These are phyloP conservation scores for Vespertilio murinus DNA, from an alignment of 2,797 vertebrate species.

Conservation along the genomic window DNA sequence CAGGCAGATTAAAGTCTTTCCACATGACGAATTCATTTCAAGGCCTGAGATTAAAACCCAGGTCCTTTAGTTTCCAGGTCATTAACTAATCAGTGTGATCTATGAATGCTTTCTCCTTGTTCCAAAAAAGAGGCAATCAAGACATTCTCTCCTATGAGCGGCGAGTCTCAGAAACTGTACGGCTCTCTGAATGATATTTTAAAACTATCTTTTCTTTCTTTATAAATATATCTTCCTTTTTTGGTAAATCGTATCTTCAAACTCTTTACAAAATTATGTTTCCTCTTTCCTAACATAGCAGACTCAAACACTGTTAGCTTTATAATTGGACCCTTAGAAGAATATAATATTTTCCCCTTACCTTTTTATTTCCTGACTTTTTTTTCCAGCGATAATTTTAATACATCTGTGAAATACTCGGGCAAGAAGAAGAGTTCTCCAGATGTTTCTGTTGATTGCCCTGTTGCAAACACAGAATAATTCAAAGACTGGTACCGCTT, in stretches of 20 bases:
- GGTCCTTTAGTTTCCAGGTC: slow-evolving; percentile 51
- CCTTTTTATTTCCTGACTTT: slow-evolving; percentile 55
- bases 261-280: slow-evolving; percentile 15
- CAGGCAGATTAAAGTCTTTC: slow-evolving; percentile 31
- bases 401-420: slow-evolving; percentile 54
- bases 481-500: slow-evolving; percentile 37
- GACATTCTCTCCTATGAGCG: neutral
- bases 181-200: slow-evolving; percentile 20
- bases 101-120: slow-evolving; percentile 30
- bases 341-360: slow-evolving; percentile 45
- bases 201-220: slow-evolving; percentile 5
- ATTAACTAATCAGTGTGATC: slow-evolving; percentile 42
- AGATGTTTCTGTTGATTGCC: slow-evolving; percentile 52
- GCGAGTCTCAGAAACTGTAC: neutral
- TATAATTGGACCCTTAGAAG: slow-evolving; percentile 1
- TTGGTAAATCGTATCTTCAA: slow-evolving; percentile 3
- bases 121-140: neutral
- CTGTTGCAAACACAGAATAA: slow-evolving; percentile 43
- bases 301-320: slow-evolving; percentile 26
- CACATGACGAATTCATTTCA: slow-evolving; percentile 8
- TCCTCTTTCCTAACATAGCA: slow-evolving; percentile 13
- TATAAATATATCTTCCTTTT: neutral
- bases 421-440: slow-evolving; percentile 53
- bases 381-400: slow-evolving; percentile 53
- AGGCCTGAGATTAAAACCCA: slow-evolving; percentile 33